Conservation (phyloP, 2,888 invertebrate species). For the Norana najaformis region DNA sequence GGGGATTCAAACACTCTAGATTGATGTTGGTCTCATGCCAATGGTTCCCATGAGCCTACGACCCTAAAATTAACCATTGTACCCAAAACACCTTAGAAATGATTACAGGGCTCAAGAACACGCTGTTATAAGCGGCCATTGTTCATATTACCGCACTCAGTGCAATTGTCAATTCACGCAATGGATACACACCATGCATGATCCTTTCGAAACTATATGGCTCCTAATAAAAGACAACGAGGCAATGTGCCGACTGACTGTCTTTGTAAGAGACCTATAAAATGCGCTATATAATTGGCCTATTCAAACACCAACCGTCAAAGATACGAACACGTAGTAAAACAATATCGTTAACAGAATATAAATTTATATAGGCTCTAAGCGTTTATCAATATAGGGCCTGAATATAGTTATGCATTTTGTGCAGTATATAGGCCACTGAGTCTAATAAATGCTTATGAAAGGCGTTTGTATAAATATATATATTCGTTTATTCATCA, state of each 20-base stretch:
- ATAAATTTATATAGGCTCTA: not conserved
- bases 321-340: not conserved
- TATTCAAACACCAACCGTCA: not conserved
- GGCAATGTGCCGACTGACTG: not conserved
- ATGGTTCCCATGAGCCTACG: not conserved
- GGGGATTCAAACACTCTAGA: too few species aligned
- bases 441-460: not conserved
- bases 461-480: not conserved
- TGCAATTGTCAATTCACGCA: not conserved
- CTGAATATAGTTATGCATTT: not conserved
- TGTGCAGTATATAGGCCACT: not conserved
- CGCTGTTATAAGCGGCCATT: not conserved
- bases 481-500: too few species aligned
- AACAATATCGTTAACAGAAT: not conserved
- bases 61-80: too few species aligned
- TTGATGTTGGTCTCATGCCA: too few species aligned
- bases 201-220: not conserved
- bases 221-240: constrained; percentile 6
- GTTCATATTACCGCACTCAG: not conserved
- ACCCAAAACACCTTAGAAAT: too few species aligned
- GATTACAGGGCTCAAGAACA: too few species aligned
- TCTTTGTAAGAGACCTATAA: not conserved
- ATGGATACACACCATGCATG: not conserved
- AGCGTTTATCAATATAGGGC: not conserved
- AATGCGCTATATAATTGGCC: constrained; percentile 1